A percentile compares a stretch with the other conserved stretches of the same genome.
Conservation (phyloP, 2,888 invertebrate species). For the Drosophila nigricruria region DNA sequence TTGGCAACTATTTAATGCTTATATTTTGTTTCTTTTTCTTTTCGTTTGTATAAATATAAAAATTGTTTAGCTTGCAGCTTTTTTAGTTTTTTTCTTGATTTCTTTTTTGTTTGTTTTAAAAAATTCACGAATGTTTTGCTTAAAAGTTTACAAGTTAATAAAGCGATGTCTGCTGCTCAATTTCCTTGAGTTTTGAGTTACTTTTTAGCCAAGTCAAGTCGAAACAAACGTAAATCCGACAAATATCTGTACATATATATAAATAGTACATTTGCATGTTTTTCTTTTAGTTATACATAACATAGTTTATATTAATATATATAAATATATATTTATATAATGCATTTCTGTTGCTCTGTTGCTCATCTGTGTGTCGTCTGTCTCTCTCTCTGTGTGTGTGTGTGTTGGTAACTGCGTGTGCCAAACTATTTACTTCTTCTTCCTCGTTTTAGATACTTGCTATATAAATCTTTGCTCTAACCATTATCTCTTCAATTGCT, state of each 20-base stretch:
- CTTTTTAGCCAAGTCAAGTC: constrained; percentile 33
- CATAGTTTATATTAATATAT: constrained; percentile 62
- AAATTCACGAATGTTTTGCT: constrained; percentile 60
- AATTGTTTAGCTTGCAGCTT: constrained; percentile 71
- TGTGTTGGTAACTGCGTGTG: constrained; percentile 24
- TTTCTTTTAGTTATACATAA: constrained; percentile 61
- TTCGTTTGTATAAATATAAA: constrained; percentile 69
- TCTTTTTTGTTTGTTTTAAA: constrained; percentile 50
- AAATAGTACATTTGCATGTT: constrained; percentile 63
- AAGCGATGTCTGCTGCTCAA: constrained; percentile 45
- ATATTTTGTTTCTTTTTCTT: constrained; percentile 20
- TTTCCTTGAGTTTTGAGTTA: constrained; percentile 23
- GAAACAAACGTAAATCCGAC: constrained; percentile 48
- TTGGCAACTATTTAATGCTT: constrained; percentile 56
- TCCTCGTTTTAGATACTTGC: constrained; percentile 42
- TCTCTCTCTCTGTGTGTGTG: constrained; percentile 13
- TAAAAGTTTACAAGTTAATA: constrained; percentile 52
- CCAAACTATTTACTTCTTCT: constrained; percentile 16
- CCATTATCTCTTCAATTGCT: constrained; percentile 56
- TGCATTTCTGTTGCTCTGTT: constrained; percentile 66
- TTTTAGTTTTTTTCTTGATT: constrained; percentile 43
- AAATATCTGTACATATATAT: constrained; percentile 58
- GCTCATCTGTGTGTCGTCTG: constrained; percentile 21
- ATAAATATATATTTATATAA: constrained; percentile 58
- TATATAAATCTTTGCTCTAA: constrained; percentile 53